phyloP scores from a whole-genome alignment of 1,140 invertebrate genomes.

The Tetramorium alpestre region DNA sequence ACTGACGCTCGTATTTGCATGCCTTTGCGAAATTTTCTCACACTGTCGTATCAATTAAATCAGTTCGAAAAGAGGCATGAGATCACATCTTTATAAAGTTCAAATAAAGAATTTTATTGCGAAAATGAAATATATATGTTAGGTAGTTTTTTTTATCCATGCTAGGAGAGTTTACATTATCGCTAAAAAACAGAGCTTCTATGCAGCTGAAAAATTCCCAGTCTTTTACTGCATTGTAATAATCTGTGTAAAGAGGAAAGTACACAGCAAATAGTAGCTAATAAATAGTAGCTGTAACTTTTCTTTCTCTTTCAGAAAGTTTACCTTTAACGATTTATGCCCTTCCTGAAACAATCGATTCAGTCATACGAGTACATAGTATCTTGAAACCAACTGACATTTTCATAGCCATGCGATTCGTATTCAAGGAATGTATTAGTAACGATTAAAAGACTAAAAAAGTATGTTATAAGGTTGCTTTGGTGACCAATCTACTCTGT shows the following conservation, averaged over 20 bases:
- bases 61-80: background rate
- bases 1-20: background rate
- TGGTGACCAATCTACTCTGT: background rate
- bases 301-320: background rate
- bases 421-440: conserved; percentile 35
- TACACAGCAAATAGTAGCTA: background rate
- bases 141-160: background rate
- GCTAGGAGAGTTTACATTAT: background rate
- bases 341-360: background rate
- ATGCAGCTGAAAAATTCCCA: background rate
- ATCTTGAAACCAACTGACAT: background rate
- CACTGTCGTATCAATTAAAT: background rate
- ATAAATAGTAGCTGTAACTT: background rate
- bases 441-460: conserved; percentile 33
- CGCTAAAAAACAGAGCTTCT: background rate
- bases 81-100: background rate
- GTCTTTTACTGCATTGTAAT: background rate
- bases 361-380: background rate
- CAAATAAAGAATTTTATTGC: background rate
- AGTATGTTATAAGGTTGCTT: background rate
- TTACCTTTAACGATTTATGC: background rate
- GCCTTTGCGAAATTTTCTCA: background rate
- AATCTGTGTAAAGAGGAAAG: background rate
- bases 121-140: background rate
- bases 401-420: conserved; percentile 70